Evolutionary conservation across 2,797 vertebrate genomes (phyloP).

Genomic region (Simalia tracyae): DNA sequence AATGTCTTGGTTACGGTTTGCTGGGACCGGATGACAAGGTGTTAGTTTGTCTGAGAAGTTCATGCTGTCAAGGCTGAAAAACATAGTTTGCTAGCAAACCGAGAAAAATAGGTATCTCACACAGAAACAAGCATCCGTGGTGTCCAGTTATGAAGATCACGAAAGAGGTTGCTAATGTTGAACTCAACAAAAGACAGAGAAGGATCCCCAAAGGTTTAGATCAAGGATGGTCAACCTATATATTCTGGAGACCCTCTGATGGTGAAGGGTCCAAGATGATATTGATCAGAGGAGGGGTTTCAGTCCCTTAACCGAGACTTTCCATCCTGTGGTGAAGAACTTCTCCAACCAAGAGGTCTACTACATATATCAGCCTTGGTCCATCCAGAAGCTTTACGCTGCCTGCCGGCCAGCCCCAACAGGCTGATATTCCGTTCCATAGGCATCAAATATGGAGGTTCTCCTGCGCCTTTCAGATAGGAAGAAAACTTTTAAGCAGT

Average conservation of each 20-base stretch:
- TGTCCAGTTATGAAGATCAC: neutral
- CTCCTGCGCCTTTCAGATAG: neutral
- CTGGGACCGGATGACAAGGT: slow-evolving; percentile 47
- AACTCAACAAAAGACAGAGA: neutral
- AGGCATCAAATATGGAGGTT: neutral
- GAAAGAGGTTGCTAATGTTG: neutral
- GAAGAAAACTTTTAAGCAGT: neutral
- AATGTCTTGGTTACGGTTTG: slow-evolving; percentile 49
- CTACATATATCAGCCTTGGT: neutral
- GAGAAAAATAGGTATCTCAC: neutral
- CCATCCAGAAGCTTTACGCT: neutral
- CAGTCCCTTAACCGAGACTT: neutral
- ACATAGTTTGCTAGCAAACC: slow-evolving; percentile 41
- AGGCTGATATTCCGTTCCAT: neutral
- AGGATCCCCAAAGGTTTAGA: neutral
- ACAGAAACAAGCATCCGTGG: neutral
- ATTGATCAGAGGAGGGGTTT: neutral
- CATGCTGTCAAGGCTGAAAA: slow-evolving; percentile 54
- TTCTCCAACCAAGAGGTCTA: no score
- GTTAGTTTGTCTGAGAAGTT: slow-evolving; percentile 59
- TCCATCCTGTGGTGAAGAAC: neutral
- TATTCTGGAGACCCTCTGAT: neutral
- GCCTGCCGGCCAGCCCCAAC: neutral
- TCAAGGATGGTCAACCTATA: no score
- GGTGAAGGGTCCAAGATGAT: neutral